phyloP scores from a whole-genome alignment of 2,888 invertebrate genomes.

The Clepsis dumicolana region DNA sequence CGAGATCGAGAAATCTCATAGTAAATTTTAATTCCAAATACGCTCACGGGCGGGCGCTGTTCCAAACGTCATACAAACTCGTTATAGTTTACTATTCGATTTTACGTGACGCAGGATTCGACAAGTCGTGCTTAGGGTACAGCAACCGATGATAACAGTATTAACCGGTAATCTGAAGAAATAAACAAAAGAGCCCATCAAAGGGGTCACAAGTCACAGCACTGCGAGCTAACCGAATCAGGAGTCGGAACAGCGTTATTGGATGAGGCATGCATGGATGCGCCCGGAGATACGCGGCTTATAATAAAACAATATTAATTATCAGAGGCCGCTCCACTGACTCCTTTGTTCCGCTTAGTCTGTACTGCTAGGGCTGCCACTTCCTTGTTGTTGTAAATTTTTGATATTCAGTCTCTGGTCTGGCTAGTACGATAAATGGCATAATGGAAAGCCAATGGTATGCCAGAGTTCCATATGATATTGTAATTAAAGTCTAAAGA shows the following conservation, averaged over 20 bases:
- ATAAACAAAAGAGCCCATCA: constrained; percentile 8
- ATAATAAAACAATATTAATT: constrained; percentile 82
- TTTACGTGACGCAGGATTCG: no score
- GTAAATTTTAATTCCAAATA: no score
- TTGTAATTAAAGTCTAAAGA: no score
- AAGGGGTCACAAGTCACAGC: constrained; percentile 19
- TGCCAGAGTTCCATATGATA: no score
- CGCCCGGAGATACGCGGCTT: constrained; percentile 70
- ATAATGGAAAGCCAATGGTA: no score
- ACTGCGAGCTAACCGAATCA: constrained; percentile 55
- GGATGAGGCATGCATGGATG: constrained; percentile 68
- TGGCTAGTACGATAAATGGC: no score
- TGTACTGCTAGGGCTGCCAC: constrained; percentile 35
- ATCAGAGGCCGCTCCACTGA: constrained; percentile 66
- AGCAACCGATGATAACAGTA: neutral
- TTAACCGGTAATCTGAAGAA: neutral
- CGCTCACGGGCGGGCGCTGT: no score
- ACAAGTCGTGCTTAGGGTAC: no score
- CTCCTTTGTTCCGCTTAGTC: constrained; percentile 57
- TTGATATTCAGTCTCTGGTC: no score
- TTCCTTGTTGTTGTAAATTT: neutral
- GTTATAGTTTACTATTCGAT: no score
- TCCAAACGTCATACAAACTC: no score
- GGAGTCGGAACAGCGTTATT: constrained; percentile 69
- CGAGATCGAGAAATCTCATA: no score